A percentile compares a stretch with the other conserved stretches of the same genome.
These are phyloP conservation scores for Poeciliopsis infans DNA, from an alignment of 2,797 vertebrate species.

Conservation along the genomic window DNA sequence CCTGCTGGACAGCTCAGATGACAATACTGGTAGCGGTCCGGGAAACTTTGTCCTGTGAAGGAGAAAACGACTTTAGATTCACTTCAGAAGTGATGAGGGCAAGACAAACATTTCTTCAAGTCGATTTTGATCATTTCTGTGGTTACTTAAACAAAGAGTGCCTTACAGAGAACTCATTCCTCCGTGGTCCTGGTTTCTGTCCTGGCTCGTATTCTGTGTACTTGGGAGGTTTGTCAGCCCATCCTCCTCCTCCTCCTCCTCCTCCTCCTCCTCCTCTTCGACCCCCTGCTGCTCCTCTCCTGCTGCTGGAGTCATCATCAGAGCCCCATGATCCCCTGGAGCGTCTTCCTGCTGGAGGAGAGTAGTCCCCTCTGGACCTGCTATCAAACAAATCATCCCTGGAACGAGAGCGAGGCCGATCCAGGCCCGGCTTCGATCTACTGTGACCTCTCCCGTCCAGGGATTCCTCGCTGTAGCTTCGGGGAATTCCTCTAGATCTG, in stretches of 20 bases:
- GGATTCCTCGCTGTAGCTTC: slow-evolving; percentile 84
- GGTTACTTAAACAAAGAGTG: slow-evolving; percentile 55
- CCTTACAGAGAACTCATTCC: slow-evolving; percentile 86
- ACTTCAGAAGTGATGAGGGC: slow-evolving; percentile 22
- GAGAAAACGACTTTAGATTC: slow-evolving; percentile 65
- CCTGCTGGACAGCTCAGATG: slow-evolving; percentile 76
- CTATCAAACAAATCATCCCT: slow-evolving; percentile 76
- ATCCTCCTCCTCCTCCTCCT: slow-evolving; percentile 56
- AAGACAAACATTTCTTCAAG: background rate
- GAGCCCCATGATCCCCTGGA: slow-evolving; percentile 87
- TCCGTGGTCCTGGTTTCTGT: slow-evolving; percentile 74
- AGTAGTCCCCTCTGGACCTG: slow-evolving; percentile 80
- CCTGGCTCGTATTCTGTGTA: slow-evolving; percentile 85
- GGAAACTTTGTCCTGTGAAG: slow-evolving; percentile 87
- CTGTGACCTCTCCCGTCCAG: slow-evolving; percentile 69
- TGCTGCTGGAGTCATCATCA: slow-evolving; percentile 80
- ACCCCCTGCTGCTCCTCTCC: slow-evolving; percentile 42
- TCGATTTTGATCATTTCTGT: background rate
- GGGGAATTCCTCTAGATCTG: slow-evolving; percentile 72
- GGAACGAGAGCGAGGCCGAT: slow-evolving; percentile 72
- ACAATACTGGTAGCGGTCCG: slow-evolving; percentile 89
- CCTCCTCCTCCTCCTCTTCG: slow-evolving; percentile 31
- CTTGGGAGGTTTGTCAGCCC: slow-evolving; percentile 87
- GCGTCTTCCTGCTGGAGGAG: slow-evolving; percentile 74
- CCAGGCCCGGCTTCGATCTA: slow-evolving; percentile 30